Evolutionary conservation across 2,888 invertebrate species (phyloP).

Genomic region (Limenitis camilla): DNA sequence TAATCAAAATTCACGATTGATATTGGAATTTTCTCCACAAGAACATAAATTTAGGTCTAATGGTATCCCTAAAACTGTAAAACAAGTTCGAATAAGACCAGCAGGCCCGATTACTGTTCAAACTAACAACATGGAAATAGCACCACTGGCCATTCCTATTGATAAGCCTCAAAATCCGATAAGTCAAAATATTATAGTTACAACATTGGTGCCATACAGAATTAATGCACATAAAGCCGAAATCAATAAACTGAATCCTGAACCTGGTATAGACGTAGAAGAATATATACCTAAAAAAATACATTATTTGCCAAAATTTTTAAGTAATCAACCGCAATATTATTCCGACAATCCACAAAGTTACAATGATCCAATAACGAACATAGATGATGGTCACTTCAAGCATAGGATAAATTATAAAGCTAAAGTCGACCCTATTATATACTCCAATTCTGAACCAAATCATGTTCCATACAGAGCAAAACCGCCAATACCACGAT

Average conservation of each 20-base stretch:
- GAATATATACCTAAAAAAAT: constrained; percentile 3
- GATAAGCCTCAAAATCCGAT: constrained; percentile 36
- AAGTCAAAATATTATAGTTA: constrained; percentile 49
- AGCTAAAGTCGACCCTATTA: too few species aligned
- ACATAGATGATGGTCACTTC: constrained; percentile 14
- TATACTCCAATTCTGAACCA: constrained; percentile 11
- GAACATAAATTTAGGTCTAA: constrained; percentile 21
- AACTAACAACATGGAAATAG: constrained; percentile 51
- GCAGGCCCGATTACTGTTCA: constrained; percentile 43
- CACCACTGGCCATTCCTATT: constrained; percentile 46
- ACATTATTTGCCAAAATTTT: constrained; percentile 3
- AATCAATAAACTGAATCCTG: not conserved
- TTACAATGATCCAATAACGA: constrained; percentile 12
- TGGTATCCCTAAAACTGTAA: not conserved
- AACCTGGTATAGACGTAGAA: not conserved
- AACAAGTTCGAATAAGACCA: not conserved
- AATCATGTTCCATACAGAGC: constrained; percentile 3
- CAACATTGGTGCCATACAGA: constrained; percentile 27
- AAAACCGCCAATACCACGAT: constrained; percentile 35
- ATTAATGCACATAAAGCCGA: not conserved
- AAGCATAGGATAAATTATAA: constrained; percentile 19
- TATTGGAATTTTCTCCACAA: constrained; percentile 17
- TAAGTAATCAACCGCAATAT: not conserved
- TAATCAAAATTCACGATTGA: not conserved
- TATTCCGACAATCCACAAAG: constrained; percentile 8